Percentiles rank a stretch among this genome's conserved stretches.
Conservation (phyloP, 2,113 vertebrate species). For the Chamaetylas fuelleborni region DNA sequence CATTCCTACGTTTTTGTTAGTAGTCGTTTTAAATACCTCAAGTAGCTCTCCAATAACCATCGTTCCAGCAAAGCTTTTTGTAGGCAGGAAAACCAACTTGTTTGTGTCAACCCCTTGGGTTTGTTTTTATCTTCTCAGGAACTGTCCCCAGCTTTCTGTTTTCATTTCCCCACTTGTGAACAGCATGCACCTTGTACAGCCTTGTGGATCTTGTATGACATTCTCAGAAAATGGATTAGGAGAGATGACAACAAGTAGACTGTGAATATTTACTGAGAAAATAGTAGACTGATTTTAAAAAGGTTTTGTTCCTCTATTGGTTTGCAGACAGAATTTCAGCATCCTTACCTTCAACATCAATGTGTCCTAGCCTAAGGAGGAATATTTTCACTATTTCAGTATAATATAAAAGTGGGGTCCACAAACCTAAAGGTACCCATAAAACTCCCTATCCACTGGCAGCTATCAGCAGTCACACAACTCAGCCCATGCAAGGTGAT, state of each 20-base stretch:
- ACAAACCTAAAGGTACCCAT: background rate
- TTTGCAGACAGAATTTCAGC: background rate
- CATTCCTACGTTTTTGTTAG: background rate
- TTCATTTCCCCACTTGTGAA: background rate
- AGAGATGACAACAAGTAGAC: background rate
- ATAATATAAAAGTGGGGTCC: no score
- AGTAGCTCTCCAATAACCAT: background rate
- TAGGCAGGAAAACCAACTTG: background rate
- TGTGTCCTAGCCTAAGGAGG: background rate
- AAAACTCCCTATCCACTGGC: background rate
- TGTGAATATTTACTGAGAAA: background rate
- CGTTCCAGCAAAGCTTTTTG: background rate
- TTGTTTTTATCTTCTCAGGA: background rate
- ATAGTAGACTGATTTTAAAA: background rate
- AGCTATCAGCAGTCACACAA: accelerated
- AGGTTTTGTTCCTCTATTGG: background rate
- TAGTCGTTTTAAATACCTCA: background rate
- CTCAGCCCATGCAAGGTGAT: accelerated
- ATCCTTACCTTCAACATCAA: background rate
- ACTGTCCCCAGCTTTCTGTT: background rate
- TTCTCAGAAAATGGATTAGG: background rate
- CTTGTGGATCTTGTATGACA: background rate
- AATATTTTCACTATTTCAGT: background rate
- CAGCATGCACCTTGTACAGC: background rate
- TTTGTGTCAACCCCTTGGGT: background rate